Conservation (phyloP, 1,140 invertebrate species). For the Lasaia peninsularis region DNA sequence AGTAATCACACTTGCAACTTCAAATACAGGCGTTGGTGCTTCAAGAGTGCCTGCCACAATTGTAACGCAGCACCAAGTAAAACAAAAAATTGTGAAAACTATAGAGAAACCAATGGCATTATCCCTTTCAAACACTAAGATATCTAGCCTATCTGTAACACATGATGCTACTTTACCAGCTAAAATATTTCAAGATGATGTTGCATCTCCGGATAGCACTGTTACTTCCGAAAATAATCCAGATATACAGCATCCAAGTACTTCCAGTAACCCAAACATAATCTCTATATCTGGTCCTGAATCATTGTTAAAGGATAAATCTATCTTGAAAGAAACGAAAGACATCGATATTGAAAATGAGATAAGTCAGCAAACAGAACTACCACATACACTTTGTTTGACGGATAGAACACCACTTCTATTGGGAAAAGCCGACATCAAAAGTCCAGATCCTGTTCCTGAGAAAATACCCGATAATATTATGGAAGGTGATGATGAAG, state of each 20-base stretch:
- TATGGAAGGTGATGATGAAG: conserved; percentile 76
- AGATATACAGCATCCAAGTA: conserved; percentile 41
- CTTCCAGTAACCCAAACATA: conserved; percentile 43
- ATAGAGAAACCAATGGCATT: conserved; percentile 77
- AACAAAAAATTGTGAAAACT: conserved; percentile 74
- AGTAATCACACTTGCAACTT: conserved; percentile 62
- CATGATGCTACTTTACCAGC: conserved; percentile 78
- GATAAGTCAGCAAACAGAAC: conserved; percentile 71
- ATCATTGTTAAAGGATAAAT: conserved; percentile 39
- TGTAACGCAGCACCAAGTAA: conserved; percentile 70
- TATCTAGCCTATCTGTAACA: conserved; percentile 76
- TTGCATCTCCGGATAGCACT: conserved; percentile 77
- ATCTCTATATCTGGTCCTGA: conserved; percentile 38
- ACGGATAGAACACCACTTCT: conserved; percentile 58
- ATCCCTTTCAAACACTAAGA: conserved; percentile 69
- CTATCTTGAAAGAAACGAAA: conserved; percentile 53
- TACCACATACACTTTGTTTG: conserved; percentile 62
- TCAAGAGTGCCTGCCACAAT: conserved; percentile 67
- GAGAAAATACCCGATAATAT: conserved; percentile 77
- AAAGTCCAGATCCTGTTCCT: conserved; percentile 72
- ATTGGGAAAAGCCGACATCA: conserved; percentile 66
- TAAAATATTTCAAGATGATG: conserved; percentile 81
- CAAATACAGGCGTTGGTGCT: conserved; percentile 43
- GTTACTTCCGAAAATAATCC: conserved; percentile 68
- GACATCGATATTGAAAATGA: conserved; percentile 73